phyloP scores from a whole-genome alignment of 2,888 invertebrate species.

The Latheticus oryzae region DNA sequence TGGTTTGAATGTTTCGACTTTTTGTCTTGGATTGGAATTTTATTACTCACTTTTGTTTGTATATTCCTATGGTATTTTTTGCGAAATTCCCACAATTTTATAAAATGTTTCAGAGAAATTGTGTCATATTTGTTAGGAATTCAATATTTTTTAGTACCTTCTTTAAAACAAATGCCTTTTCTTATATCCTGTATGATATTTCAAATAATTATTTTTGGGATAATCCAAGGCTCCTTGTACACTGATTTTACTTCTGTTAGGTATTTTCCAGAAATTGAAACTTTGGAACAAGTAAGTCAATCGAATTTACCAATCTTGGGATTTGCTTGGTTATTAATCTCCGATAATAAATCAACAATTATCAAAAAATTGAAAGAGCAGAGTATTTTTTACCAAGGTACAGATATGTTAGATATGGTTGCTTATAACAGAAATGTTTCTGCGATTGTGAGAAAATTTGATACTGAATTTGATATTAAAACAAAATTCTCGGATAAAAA shows the following conservation, averaged over 20 bases:
- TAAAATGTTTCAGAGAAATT: neutral
- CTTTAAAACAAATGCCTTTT: constrained; percentile 46
- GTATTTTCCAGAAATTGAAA: constrained; percentile 64
- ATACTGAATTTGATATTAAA: constrained; percentile 55
- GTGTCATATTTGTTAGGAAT: neutral
- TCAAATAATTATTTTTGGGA: constrained; percentile 62
- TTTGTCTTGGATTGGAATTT: constrained; percentile 32
- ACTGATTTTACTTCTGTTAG: constrained; percentile 62
- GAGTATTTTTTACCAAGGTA: neutral
- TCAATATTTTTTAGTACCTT: neutral
- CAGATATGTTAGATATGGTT: neutral
- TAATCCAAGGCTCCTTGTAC: constrained; percentile 64
- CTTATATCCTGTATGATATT: constrained; percentile 58
- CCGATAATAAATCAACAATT: constrained; percentile 45
- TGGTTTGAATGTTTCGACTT: constrained; percentile 48
- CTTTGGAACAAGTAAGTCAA: constrained; percentile 61
- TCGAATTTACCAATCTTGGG: constrained; percentile 61
- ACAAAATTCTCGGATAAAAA: constrained; percentile 54
- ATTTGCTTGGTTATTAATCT: constrained; percentile 44
- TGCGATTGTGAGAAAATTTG: constrained; percentile 57
- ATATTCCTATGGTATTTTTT: constrained; percentile 11
- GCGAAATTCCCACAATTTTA: neutral
- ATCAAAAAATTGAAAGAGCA: constrained; percentile 48
- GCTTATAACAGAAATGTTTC: constrained; percentile 41
- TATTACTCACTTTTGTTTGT: constrained; percentile 13